Evolutionary conservation across 2,797 vertebrate genomes (phyloP), one percentile per base, ranked within the genome.

Genomic region (Lagorchestes hirsutus): DNA sequence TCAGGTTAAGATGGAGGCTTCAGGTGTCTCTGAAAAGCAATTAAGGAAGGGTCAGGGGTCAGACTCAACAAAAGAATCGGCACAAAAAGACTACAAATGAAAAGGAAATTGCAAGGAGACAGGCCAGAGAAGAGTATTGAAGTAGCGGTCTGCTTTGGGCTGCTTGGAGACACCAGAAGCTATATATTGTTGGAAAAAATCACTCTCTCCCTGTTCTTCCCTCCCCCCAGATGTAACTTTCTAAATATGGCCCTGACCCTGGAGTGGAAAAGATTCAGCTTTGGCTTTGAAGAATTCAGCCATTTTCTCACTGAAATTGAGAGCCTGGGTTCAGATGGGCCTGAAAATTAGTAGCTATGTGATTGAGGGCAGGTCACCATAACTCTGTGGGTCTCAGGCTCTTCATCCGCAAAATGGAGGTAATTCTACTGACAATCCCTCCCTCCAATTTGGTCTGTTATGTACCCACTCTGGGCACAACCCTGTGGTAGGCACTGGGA

Each of bases 51-150:
- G 90, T 95, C 97, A 98, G 97, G 98, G 97, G 95, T 97, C 97
- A 98, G 98, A 96, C 96, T 97, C 97, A 98, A 98, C 95, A 98
- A 98, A 98, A 97, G 96, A 97, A 95, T 95, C 96, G 96, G 91
- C 95, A 97, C 94, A 97, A 96, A 98, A 98, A 97, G 92, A 94
- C 94, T 97, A 82, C 96, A 98, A 98, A 98, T 96, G 96, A 98
- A 95, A 96, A 95, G 97, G 95, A 98, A 98, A 98, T 98, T 98
- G 96, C 95, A 97, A 97, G 95, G 93, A 98, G 98, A 98, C 93
- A 98, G 96, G 98, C 97, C 98, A 98, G 95, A 96, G 96, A 96
- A 97, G 96, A 97, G 98, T 98, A 94, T 96, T 98, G 55, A 96
- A 97, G 58, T 91, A 96, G 52, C 24, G 57, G 9, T 50, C 91